Percentiles rank a stretch among this genome's conserved stretches.
Conservation (phyloP, 2,113 vertebrate species). For the Fulica atra region DNA sequence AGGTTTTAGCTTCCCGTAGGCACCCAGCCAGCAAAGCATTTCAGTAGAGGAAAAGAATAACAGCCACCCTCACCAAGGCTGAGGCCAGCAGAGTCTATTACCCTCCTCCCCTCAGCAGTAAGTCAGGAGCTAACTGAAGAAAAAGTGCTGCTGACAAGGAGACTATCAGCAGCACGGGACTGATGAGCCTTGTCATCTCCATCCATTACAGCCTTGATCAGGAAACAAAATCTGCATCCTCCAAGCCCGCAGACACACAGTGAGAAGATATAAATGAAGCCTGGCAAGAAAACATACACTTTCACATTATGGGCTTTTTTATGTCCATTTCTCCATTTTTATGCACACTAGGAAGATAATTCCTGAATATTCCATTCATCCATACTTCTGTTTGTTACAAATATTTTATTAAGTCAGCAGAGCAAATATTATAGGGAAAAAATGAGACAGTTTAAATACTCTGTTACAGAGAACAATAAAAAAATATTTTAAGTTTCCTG, state of each 20-base stretch:
- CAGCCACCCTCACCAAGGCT: neutral
- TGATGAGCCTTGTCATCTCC: constrained; percentile 1
- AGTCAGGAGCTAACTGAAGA: neutral
- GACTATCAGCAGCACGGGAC: neutral
- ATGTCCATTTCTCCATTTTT: constrained; percentile 16
- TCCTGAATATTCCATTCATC: neutral
- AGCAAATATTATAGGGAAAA: neutral
- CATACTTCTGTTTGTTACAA: neutral
- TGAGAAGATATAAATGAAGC: neutral
- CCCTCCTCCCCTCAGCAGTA: neutral
- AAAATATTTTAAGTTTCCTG: neutral
- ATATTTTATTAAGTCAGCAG: constrained; percentile 35
- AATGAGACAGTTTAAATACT: neutral
- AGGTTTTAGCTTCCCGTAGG: neutral
- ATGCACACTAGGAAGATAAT: neutral
- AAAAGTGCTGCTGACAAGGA: neutral
- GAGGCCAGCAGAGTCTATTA: neutral
- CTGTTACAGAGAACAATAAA: neutral
- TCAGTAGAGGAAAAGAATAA: neutral
- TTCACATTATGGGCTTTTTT: neutral
- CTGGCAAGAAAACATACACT: neutral
- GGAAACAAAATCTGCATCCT: neutral
- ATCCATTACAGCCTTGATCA: neutral
- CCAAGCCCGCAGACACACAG: neutral
- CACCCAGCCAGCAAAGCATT: neutral